Evolutionary conservation across 1,140 invertebrate species (phyloP).

Genomic region (Drosophila mauritiana): DNA sequence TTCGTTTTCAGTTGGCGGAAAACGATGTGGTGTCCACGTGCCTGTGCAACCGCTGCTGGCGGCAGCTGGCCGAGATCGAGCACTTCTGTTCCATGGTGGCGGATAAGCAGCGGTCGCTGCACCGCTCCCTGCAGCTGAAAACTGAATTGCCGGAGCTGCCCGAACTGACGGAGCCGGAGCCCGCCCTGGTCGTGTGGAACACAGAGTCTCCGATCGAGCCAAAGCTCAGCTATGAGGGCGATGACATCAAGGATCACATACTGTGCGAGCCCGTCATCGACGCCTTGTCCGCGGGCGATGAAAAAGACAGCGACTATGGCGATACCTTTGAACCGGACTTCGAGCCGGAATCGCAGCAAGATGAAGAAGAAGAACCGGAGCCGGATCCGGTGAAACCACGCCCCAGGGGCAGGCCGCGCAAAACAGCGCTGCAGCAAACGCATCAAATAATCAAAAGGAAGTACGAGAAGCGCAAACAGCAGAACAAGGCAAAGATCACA

Average conservation of each 20-base stretch:
- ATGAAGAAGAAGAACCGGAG: constrained; percentile 1
- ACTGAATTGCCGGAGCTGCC: constrained; percentile 56
- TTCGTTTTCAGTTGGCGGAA: constrained; percentile 5
- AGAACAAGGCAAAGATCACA: constrained; percentile 9
- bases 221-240: constrained; percentile 44
- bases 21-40: constrained; percentile 57
- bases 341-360: constrained; percentile 7
- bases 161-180: constrained; percentile 59
- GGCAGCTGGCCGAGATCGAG: constrained; percentile 51
- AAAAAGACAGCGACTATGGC: constrained; percentile 14
- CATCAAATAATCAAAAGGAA: constrained; percentile 41
- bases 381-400: constrained; percentile 28
- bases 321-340: constrained; percentile 42
- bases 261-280: constrained; percentile 72
- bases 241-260: constrained; percentile 69
- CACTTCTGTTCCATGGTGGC: constrained; percentile 64
- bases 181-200: constrained; percentile 66
- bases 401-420: constrained; percentile 26
- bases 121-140: constrained; percentile 50
- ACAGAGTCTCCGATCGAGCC: constrained; percentile 55
- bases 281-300: constrained; percentile 35
- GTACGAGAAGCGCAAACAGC: constrained; percentile 38
- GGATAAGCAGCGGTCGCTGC: constrained; percentile 57
- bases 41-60: constrained; percentile 61
- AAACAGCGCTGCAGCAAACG: constrained; percentile 29